A percentile compares a stretch with the other conserved stretches of the same genome.
Conservation (phyloP, 2,797 vertebrate species). For the Tiaroga cobitis region DNA sequence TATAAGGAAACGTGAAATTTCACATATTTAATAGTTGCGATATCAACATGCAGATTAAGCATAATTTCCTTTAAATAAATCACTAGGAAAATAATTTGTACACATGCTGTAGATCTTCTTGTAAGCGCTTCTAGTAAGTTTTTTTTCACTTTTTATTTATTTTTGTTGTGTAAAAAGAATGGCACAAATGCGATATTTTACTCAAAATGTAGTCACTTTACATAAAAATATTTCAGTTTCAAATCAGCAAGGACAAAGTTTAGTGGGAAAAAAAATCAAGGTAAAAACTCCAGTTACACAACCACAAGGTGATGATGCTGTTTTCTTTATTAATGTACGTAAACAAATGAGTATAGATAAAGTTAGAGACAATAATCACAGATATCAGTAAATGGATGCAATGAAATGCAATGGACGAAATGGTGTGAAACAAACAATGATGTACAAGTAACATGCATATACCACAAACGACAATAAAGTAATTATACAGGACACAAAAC, state of each 20-base stretch:
- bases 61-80: background rate
- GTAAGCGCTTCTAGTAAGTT: background rate
- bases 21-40: background rate
- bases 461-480: background rate
- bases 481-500: constrained; percentile 12
- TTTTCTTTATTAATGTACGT: constrained; percentile 51
- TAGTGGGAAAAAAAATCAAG: constrained; percentile 2
- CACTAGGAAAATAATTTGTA: background rate
- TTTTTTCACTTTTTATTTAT: background rate
- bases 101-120: background rate
- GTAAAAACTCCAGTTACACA: constrained; percentile 28
- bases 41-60: background rate
- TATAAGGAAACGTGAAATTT: background rate
- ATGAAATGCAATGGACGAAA: constrained; percentile 12
- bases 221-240: background rate
- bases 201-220: background rate
- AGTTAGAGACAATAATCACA: constrained; percentile 17
- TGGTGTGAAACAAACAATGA: background rate
- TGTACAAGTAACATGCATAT: constrained; percentile 14
- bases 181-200: background rate
- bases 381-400: constrained; percentile 9
- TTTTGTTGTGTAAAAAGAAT: background rate
- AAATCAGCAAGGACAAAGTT: constrained; percentile 8
- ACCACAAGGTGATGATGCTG: constrained; percentile 4
- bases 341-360: constrained; percentile 31